phyloP scores from a whole-genome alignment of 2,113 vertebrate species.

The Todiramphus saurophagus region DNA sequence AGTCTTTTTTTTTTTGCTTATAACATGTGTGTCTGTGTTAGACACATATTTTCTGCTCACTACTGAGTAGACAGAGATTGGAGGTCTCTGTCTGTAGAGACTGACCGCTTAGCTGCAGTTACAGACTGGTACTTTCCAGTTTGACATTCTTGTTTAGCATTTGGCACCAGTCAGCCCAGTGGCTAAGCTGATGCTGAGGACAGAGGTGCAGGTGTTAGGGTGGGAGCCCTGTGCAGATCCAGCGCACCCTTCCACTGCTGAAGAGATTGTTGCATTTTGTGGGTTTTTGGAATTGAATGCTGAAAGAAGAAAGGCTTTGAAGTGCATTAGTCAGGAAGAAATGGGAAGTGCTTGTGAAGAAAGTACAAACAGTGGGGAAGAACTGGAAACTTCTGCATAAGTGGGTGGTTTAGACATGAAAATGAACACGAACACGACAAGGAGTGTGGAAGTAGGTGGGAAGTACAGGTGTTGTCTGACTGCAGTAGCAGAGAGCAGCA shows the following conservation, averaged over 20 bases:
- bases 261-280: background rate
- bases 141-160: background rate
- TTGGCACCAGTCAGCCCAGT: accelerated
- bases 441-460: background rate
- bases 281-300: background rate
- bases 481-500: background rate
- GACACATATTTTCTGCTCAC: background rate
- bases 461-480: background rate
- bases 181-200: background rate
- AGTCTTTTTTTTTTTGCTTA: background rate
- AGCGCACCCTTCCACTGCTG: background rate
- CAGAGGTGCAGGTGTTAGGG: background rate
- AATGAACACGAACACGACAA: background rate
- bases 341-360: background rate
- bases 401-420: background rate
- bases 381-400: background rate
- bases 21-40: background rate
- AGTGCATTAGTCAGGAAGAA: background rate
- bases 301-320: background rate
- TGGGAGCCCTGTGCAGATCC: background rate
- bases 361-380: background rate
- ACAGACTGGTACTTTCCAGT: background rate
- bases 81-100: background rate
- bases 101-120: background rate
- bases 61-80: background rate